These are phyloP conservation scores for Corythornis cristatus DNA, from an alignment of 2,113 vertebrate genomes.

Conservation along the genomic window DNA sequence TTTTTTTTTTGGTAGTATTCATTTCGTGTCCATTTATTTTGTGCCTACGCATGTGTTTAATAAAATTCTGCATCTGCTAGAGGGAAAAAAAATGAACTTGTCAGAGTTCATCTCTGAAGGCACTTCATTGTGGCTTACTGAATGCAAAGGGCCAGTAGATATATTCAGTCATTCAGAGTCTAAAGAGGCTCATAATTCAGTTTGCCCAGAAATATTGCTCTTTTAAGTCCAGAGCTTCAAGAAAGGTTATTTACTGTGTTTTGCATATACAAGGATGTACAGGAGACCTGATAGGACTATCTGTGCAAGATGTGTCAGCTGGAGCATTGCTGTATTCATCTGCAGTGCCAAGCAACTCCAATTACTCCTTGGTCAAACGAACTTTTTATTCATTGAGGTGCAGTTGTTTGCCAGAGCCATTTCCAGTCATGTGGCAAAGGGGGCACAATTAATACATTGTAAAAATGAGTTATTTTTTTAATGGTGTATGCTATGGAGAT, in stretches of 20 bases:
- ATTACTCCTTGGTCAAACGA: constrained; percentile 61
- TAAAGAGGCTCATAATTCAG: neutral
- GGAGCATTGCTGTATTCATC: constrained; percentile 13
- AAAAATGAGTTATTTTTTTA: neutral
- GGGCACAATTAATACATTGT: constrained; percentile 70
- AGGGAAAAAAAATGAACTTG: neutral
- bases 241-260: neutral
- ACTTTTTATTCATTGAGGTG: constrained; percentile 68
- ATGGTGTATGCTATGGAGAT: neutral
- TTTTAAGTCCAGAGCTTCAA: neutral
- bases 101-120: neutral
- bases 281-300: neutral
- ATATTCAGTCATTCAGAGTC: neutral
- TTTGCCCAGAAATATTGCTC: neutral
- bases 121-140: neutral
- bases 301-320: constrained; percentile 45
- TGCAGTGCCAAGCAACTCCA: constrained; percentile 41
- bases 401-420: constrained; percentile 60
- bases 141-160: neutral
- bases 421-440: constrained; percentile 42
- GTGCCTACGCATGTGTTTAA: neutral
- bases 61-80: neutral
- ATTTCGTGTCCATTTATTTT: neutral
- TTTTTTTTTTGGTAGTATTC: neutral
- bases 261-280: neutral